Base-by-base conservation (phyloP, 2,797 vertebrate genomes). In the Vultur gryphus region DNA sequence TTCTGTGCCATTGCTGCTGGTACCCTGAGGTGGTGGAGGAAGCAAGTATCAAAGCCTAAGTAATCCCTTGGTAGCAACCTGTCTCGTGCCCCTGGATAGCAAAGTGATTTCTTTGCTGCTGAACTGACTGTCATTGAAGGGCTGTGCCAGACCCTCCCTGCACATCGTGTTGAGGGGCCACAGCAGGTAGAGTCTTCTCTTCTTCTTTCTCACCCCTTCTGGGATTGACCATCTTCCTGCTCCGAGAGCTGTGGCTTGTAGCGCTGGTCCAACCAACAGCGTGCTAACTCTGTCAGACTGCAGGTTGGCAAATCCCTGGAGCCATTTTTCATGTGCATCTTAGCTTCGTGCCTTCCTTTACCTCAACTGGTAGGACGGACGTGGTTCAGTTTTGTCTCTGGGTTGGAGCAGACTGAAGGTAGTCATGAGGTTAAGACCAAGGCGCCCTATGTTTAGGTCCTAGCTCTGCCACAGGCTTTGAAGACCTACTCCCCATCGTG, bases 91-190 rank as follows among this genome's bases (percentile, higher is more conserved):
- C 6, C 37, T 57, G 72, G 57, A 3, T 20, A 15, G 31, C 51
- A 13, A 57, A 77, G 58, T 14, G 37, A 20, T 41, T 61, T 59
- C 64, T 58, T 64, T 54, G 52, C 37, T 29, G 29, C 64, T 33
- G 48, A 84, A 37, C 16, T 52, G 43, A 9, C 24, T 69, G 59
- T 37, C 10, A 0, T 2, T 49, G 61, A 44, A 75, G 23, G 62
- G 39, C 44, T 43, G 15, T 41, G 54, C 46, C 58, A 81, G 20
- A 29, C 26, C 24, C 13, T 48, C 19, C 31, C 35, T 64, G 28
- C 9, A 3, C 10, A 3, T 55, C 5, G 0, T 1, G 5, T 11
- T 39, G 48, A 48, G 81, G 26, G 21, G 13, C 39, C 13, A 31
- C 52, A 62, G 49, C 39, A 62, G n/a, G 23, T 7, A 7, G 37